Evolutionary conservation across 2,113 vertebrate species (phyloP).

Genomic region (Otolemur garnettii): DNA sequence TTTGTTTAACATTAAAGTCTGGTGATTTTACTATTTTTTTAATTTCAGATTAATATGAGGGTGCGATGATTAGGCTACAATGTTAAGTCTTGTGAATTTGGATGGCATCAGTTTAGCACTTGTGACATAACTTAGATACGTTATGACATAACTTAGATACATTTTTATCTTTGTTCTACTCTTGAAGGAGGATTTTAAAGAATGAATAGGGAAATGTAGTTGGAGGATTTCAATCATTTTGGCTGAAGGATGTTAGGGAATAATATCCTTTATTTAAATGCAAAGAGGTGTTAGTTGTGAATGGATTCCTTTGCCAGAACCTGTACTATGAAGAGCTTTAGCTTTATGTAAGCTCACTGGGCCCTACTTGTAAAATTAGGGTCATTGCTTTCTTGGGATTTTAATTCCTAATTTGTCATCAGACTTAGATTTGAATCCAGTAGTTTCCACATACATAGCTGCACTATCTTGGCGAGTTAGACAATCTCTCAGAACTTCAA

Average conservation of each 20-base stretch:
- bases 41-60: too few relatives aligned
- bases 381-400: neutral
- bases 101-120: neutral
- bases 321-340: neutral
- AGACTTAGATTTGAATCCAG: neutral
- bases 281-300: neutral
- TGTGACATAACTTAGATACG: neutral
- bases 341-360: neutral
- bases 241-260: neutral
- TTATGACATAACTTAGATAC: neutral
- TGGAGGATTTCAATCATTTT: neutral
- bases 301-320: neutral
- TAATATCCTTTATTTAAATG: neutral
- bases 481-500: neutral
- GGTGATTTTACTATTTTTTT: neutral
- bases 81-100: neutral
- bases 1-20: neutral
- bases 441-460: neutral
- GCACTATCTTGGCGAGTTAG: neutral
- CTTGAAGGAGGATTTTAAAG: neutral
- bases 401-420: neutral
- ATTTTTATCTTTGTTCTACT: slow-evolving; percentile 27
- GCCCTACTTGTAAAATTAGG: neutral
- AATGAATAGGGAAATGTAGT: neutral
- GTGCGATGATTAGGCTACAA: too few relatives aligned